Evolutionary conservation across 2,113 vertebrate genomes (phyloP).

Genomic region (Cebidichthys violaceus): DNA sequence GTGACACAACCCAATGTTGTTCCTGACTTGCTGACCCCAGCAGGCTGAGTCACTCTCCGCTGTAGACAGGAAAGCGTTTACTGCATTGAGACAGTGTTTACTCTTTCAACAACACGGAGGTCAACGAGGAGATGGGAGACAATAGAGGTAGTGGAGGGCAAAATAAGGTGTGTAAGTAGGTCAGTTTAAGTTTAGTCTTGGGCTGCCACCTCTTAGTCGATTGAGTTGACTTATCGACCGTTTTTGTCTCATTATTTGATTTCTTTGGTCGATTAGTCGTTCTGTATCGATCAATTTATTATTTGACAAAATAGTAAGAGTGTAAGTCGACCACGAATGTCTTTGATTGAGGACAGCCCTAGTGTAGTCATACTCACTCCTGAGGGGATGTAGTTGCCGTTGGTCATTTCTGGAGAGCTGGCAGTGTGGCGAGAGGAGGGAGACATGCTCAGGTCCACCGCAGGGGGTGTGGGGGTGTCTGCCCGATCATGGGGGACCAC

Average conservation of each 20-base stretch:
- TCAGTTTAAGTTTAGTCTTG: not conserved
- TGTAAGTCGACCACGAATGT: not conserved
- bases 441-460: slow-evolving; percentile 93
- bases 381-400: slow-evolving; percentile 82
- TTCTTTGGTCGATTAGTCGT: not conserved
- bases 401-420: slow-evolving; percentile 89
- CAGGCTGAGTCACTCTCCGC: slow-evolving; percentile 44
- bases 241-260: not conserved
- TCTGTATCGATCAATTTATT: no score
- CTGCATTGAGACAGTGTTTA: slow-evolving; percentile 6
- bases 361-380: slow-evolving; percentile 82
- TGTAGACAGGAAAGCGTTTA: slow-evolving; percentile 12
- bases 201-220: no score
- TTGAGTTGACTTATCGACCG: not conserved
- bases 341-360: not conserved
- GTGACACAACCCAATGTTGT: slow-evolving; percentile 55
- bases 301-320: no score
- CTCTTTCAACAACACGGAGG: slow-evolving; percentile 16
- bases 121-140: not conserved
- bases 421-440: slow-evolving; percentile 87
- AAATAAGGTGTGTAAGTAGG: not conserved
- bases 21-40: slow-evolving; percentile 62
- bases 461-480: slow-evolving; percentile 86
- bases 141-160: not conserved
- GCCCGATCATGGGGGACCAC: slow-evolving; percentile 85